Conservation (phyloP, 2,797 vertebrate species). For the Anguilla megastoma region DNA sequence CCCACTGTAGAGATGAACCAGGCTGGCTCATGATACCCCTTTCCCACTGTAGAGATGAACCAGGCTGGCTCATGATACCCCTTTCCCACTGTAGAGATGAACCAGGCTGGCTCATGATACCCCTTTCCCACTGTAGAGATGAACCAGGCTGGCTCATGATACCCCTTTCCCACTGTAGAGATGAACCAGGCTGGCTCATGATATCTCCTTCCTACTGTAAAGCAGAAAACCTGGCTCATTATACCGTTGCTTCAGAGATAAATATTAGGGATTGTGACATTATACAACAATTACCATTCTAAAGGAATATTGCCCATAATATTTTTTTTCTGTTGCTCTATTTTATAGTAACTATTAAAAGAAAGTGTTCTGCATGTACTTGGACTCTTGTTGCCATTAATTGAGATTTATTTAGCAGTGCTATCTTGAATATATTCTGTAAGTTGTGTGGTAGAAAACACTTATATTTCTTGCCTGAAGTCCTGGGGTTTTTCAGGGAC, state of each 20-base stretch:
- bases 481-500: background rate
- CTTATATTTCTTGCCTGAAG: background rate
- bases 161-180: background rate
- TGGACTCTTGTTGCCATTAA: background rate
- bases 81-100: background rate
- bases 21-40: background rate
- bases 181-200: background rate
- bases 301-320: slow-evolving; percentile 3
- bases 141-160: background rate
- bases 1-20: background rate
- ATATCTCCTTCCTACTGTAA: background rate
- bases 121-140: background rate
- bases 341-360: background rate
- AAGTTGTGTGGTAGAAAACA: background rate
- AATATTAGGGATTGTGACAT: slow-evolving; percentile 3
- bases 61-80: background rate
- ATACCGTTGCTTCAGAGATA: background rate
- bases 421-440: background rate
- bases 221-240: background rate
- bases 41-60: background rate
- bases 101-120: background rate
- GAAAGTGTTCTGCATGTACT: background rate
- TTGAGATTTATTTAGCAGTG: background rate
- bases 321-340: background rate
- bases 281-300: slow-evolving; percentile 3